Evolutionary conservation across 2,113 vertebrate genomes (phyloP), one percentile per base, ranked within the genome.

Genomic region (Miniopterus natalensis): DNA sequence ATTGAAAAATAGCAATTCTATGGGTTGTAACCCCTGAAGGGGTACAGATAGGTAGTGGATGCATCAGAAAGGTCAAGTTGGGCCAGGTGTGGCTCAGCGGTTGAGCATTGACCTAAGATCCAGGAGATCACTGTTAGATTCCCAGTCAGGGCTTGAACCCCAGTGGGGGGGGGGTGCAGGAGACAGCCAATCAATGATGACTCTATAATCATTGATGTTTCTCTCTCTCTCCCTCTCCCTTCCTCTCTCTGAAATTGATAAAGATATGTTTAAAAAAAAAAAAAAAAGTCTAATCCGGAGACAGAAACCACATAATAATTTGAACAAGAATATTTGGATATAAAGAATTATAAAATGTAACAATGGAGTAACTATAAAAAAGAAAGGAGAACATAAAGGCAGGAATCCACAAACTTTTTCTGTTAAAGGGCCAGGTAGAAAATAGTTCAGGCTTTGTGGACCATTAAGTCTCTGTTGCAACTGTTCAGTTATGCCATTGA

Each of bases 301-400:
- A 61, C 0, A 6, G 49, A 96, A 95, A 80, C 7, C 21, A 78
- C 84, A 75, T 0, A 65, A 40, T 75, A 96, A 93, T 93, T 95
- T 85, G 61, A 94, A 89, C 81, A 71, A 71, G 51, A 29, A 45
- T 17, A 70, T 21, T 68, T 90, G 87, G 81, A 75, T 47, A 90
- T 73, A 88, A 77, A 68, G 84, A 92, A 85, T 65, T 55, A 74
- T 85, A 79, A 90, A 45, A 75, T 85, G 8, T 78, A 96, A 84
- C 49, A 92, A 73, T 8, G 20, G 21, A 42, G 13, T 18, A 36
- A 70, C 25, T 92, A 25, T 75, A 84, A 81, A 71, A 6, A 36
- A 85, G 27, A 45, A 89, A 78, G 36, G 25, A 75, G 45, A 95
- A 84, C 15, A 92, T 14, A 45, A 47, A 84, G 66, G 45, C 6